Evolutionary conservation across 2,797 vertebrate species (phyloP).

Genomic region (Periparus ater): DNA sequence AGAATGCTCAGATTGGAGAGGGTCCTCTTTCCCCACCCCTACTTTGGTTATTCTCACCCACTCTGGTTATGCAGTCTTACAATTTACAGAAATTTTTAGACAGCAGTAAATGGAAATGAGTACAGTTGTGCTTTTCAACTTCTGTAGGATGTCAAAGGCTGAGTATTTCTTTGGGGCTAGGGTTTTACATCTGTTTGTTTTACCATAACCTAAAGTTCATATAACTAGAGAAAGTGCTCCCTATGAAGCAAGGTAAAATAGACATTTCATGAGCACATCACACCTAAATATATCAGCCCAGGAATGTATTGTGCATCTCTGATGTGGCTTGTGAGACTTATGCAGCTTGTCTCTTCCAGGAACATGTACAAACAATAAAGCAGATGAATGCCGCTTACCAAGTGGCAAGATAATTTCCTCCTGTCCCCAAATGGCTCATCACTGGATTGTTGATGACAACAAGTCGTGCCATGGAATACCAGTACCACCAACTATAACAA

Average conservation of each 20-base stretch:
- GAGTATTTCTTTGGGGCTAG: neutral
- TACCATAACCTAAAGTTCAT: neutral
- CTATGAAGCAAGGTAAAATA: neutral
- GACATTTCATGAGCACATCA: neutral
- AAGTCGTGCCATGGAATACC: conserved; percentile 10
- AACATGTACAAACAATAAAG: conserved; percentile 73
- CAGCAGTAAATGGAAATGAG: neutral
- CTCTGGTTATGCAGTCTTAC: neutral
- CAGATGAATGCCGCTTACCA: conserved; percentile 78
- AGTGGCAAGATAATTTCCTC: conserved; percentile 61
- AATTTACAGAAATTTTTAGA: neutral
- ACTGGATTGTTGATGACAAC: conserved; percentile 68
- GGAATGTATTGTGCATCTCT: neutral
- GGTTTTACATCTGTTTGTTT: neutral
- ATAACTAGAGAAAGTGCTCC: neutral
- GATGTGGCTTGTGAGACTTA: neutral
- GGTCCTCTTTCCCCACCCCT: neutral
- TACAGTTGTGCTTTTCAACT: neutral
- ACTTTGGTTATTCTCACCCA: neutral
- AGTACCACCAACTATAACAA: neutral
- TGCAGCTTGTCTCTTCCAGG: conserved; percentile 53
- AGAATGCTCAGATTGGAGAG: neutral
- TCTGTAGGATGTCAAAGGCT: neutral
- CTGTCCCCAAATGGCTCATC: conserved; percentile 73
- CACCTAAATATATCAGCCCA: neutral